phyloP scores from a whole-genome alignment of 2,888 invertebrate genomes.

The Limnephilus marmoratus region DNA sequence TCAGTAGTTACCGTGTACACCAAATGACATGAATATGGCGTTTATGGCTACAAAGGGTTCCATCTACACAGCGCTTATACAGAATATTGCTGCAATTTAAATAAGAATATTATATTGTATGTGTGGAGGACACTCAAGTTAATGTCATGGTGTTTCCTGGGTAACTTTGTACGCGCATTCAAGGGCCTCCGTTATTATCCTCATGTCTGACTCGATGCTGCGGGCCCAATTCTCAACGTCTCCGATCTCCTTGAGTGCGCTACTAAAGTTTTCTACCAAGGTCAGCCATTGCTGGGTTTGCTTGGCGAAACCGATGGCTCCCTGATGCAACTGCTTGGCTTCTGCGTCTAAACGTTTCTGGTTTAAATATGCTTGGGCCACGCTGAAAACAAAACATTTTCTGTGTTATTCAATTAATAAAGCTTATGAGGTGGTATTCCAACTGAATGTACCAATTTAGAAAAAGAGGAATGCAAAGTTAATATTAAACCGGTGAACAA shows the following conservation, averaged over 20 bases:
- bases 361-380: slow-evolving; percentile 98
- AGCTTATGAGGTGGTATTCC: too few species aligned
- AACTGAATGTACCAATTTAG: too few species aligned
- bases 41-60: not conserved
- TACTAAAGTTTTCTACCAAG: slow-evolving; percentile 91
- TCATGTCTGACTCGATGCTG: slow-evolving; percentile 97
- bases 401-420: not conserved
- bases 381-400: slow-evolving; percentile 77
- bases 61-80: not conserved
- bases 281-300: slow-evolving; percentile 98
- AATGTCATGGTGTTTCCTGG: slow-evolving; percentile 69
- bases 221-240: slow-evolving; percentile 99
- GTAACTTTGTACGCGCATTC: slow-evolving; percentile 94
- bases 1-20: not conserved
- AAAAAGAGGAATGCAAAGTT: too few species aligned
- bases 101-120: not conserved
- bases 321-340: slow-evolving; percentile 95
- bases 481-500: too few species aligned
- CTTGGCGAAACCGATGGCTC: slow-evolving; percentile 95
- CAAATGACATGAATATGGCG: too few species aligned
- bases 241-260: slow-evolving; percentile 95
- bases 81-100: not conserved
- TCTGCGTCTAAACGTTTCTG: slow-evolving; percentile 98
- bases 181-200: slow-evolving; percentile 92
- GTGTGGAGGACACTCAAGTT: slow-evolving; percentile 17